Evolutionary conservation across 2,797 vertebrate species (phyloP).

Genomic region (Ficedula albicollis): DNA sequence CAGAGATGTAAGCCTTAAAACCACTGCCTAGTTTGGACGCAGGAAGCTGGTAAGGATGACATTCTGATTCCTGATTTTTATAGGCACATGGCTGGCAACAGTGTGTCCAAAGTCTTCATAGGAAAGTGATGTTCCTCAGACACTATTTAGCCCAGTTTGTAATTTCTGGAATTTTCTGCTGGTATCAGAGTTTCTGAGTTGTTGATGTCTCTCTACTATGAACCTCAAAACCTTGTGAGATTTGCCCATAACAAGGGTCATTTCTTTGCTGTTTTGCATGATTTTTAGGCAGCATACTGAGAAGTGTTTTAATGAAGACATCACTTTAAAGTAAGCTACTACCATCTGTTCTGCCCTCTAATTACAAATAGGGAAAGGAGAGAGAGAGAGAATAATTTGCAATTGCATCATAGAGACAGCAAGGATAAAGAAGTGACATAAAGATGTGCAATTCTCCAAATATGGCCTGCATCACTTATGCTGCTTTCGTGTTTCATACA

Average conservation of each 20-base stretch:
- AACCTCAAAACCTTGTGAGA: background rate
- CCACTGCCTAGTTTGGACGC: background rate
- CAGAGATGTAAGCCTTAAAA: background rate
- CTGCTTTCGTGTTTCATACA: constrained; percentile 4
- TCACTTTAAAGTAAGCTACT: constrained; percentile 29
- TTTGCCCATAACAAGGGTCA: background rate
- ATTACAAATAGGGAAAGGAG: constrained; percentile 28
- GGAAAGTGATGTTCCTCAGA: background rate
- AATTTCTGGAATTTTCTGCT: background rate
- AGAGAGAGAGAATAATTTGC: background rate
- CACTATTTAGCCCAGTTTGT: background rate
- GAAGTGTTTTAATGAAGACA: constrained; percentile 55
- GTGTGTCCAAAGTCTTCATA: background rate
- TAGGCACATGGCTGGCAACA: background rate
- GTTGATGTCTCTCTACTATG: background rate
- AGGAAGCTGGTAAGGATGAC: background rate
- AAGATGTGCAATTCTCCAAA: background rate
- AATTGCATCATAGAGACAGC: background rate
- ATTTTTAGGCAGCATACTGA: constrained; percentile 10
- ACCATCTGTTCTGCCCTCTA: constrained; percentile 58
- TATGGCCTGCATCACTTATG: background rate
- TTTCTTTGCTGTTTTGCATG: background rate
- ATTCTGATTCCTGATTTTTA: background rate
- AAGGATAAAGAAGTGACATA: background rate
- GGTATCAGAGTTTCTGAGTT: background rate